Evolutionary conservation across 2,113 vertebrate genomes (phyloP), one percentile per base, ranked within the genome.

Genomic region (Paralichthys olivaceus): DNA sequence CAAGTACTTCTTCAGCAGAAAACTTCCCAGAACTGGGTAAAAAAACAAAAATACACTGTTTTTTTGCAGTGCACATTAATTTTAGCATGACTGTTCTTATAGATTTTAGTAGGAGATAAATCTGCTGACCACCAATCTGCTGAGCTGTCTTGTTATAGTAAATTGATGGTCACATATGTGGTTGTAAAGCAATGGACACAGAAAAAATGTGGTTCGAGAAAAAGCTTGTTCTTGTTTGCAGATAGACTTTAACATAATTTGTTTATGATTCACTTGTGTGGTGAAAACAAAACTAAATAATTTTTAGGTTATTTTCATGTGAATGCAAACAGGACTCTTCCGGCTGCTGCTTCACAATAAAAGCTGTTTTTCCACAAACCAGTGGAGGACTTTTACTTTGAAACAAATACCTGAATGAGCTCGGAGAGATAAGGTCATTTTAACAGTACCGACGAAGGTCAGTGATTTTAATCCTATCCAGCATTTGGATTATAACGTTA

Each of bases 1-100:
- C 34, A 75, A 74, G 47, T 53, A 66, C 51, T 58, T 69, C 28
- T 73, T 78, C 61, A 87, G 55, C 62, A 71, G 6, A 17, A 45
- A 78, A 25, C 51, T 54, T 61, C n/a, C 19, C 17, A 34, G 58
- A 32, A 60, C 8, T 0, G 15, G n/a, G 20, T 5, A 7, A 4
- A 57, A 58, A 28, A 29, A 12, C 20, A 26, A 83, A 66, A 54
- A 28, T 1, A 51, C 32, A 47, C 34, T 23, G 11, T 22, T 58
- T 58, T 62, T 34, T 1, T 64, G 14, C 53, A 15, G 12, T 22
- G 29, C 5, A 72, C 32, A 64, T 56, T 11, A 49, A 54, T 9
- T 25, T 9, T 45, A 20, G 0, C 47, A 28, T 64, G 66, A 63
- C 25, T 6, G 1, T 25, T 37, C 37, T 40, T 58, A 45, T 20